Base-by-base conservation (phyloP, 1,140 invertebrate species). In the Diabrotica virgifera region DNA sequence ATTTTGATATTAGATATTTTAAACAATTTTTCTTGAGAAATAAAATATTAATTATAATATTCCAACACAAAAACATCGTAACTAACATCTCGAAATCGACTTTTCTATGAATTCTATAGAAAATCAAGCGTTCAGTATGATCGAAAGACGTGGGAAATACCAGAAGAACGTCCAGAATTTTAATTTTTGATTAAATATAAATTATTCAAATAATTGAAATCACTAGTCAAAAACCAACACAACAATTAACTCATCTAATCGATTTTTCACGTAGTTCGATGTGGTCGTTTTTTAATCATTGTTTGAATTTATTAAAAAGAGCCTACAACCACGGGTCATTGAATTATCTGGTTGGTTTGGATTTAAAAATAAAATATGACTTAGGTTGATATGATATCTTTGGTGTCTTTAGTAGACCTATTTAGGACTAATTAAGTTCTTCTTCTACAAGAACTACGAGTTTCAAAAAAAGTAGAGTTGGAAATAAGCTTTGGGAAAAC, bases 181-280 rank as follows among this genome's bases (percentile, higher is more conserved):
- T 46, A 46, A 46, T 46, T 10, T 46, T 46, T 46, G 24, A 24
- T 24, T 24, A 24, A 24, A 24, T 24, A 24, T 24, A 24, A 24
- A 24, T 24, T 5, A 46, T 46, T 46, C 40, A n/a, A 46, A 46
- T 46, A 46, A 10, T 46, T 46, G 40, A 46, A 46, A 46, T 46
- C n/a, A n/a, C 40, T 46, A 46, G 40, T 46, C 40, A 46, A 46
- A 46, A 46, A 46, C 40, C 40, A 46, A 46, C 40, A 46, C 40
- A 46, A 46, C 40, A 46, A 46, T 46, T 46, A 46, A 46, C 8
- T 8, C 8, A 46, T 46, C 40, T 46, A 46, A 46, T 46, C 40
- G 8, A 46, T 46, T 8, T 46, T n/a, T 46, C 40, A n/a, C 8
- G 40, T 46, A 3, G 40, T 46, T n/a, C 2, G 8, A 10, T n/a